Percentiles rank a stretch among this genome's conserved stretches.
These are phyloP conservation scores for Petrolisthes manimaculis DNA, from an alignment of 2,888 invertebrate genomes.

Conservation along the genomic window DNA sequence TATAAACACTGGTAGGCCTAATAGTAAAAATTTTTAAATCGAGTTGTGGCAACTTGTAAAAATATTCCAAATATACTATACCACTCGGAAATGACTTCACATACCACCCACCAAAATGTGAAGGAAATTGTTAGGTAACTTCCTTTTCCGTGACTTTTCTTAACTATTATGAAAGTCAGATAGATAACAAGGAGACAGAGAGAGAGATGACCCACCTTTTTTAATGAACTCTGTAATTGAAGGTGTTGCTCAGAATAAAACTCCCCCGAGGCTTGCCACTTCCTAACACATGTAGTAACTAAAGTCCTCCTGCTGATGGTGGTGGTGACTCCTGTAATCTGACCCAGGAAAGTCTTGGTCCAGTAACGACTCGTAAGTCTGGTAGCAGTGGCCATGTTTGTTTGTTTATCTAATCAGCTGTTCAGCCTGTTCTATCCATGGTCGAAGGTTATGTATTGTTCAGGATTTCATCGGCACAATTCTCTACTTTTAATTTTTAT, in stretches of 20 bases:
- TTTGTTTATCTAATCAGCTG: background rate
- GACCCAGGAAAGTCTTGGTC: background rate
- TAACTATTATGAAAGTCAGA: no score
- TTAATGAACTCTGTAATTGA: slow-evolving; percentile 33
- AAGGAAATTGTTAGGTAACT: no score
- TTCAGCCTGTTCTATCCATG: background rate
- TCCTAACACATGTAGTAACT: background rate
- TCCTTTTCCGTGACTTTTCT: no score
- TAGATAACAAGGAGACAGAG: background rate
- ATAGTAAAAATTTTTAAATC: no score
- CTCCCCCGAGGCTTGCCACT: background rate
- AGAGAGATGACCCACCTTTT: slow-evolving; percentile 19
- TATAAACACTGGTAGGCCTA: no score
- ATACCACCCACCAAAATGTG: no score
- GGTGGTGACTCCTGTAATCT: no score
- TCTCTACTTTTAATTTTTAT: no score
- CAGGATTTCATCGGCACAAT: background rate
- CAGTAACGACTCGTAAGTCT: background rate
- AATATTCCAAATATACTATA: no score
- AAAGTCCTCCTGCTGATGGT: slow-evolving; percentile 2
- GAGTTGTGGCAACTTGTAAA: no score
- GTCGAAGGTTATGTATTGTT: background rate
- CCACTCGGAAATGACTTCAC: no score
- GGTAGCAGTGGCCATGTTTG: background rate
- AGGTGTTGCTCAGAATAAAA: slow-evolving; percentile 31